Conservation (phyloP, 2,888 invertebrate species). For the Sphaeridia pumilis region DNA sequence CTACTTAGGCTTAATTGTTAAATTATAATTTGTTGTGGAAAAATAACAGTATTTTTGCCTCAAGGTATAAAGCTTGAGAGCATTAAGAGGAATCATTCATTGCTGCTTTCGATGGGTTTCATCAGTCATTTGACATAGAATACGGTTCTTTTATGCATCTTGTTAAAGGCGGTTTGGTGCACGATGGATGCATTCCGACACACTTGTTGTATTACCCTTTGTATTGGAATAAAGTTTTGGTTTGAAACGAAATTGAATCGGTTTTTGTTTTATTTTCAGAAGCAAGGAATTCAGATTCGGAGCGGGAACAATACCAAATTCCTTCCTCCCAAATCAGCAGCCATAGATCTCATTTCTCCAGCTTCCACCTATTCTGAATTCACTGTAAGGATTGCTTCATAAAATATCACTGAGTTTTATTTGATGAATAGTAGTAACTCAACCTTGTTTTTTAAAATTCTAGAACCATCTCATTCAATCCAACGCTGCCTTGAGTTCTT, state of each 20-base stretch:
- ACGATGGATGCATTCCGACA: too few species aligned
- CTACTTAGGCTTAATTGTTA: too few species aligned
- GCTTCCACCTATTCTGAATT: slow-evolving; percentile 15
- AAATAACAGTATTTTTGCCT: too few species aligned
- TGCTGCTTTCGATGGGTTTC: too few species aligned
- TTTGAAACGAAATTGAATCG: background rate
- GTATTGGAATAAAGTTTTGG: background rate
- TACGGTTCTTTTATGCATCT: too few species aligned
- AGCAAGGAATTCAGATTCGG: background rate
- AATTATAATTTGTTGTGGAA: too few species aligned
- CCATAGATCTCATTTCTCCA: slow-evolving; percentile 10
- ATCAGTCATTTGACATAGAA: too few species aligned
- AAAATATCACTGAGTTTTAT: background rate
- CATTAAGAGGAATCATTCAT: too few species aligned
- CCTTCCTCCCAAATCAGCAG: background rate
- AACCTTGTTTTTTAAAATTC: background rate
- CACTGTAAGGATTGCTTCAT: slow-evolving; percentile 5
- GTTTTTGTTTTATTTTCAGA: background rate
- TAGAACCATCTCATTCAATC: slow-evolving; percentile 12
- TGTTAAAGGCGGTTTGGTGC: too few species aligned
- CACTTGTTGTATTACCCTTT: too few species aligned
- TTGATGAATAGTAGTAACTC: background rate
- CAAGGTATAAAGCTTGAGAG: too few species aligned
- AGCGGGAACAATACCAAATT: background rate
- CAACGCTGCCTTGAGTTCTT: slow-evolving; percentile 8